Evolutionary conservation across 37 sponge, comb jelly and placozoan genomes (phyloP).

Genomic region (Aphrocallistes beatrix): DNA sequence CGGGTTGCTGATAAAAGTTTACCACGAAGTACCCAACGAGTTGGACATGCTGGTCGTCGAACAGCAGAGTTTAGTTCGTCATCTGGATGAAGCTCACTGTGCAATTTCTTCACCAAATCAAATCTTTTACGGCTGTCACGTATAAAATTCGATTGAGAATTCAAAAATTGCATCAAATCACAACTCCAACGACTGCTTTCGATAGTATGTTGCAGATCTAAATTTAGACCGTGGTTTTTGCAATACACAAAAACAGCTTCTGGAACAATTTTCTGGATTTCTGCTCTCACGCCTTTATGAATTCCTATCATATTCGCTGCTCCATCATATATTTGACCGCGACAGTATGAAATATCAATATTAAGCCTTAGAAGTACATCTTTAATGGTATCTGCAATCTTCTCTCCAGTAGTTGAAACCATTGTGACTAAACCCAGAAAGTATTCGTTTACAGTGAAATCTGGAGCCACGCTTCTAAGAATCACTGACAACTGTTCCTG

Average conservation of each 20-base stretch:
- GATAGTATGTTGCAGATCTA: conserved; percentile 1
- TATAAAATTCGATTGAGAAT: neutral
- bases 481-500: conserved; percentile 13
- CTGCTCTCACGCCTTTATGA: conserved; percentile 12
- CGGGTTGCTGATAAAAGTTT: neutral
- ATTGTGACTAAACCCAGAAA: conserved; percentile 10
- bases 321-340: neutral
- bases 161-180: neutral
- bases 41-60: conserved; percentile 1
- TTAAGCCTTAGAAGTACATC: conserved; percentile 2
- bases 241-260: neutral
- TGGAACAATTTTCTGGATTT: conserved; percentile 14
- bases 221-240: conserved; percentile 11
- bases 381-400: neutral
- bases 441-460: conserved; percentile 1
- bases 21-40: neutral
- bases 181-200: conserved; percentile 7
- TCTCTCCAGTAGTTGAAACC: neutral
- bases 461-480: conserved; percentile 4
- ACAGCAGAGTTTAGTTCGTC: conserved; percentile 1
- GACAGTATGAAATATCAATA: neutral
- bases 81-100: neutral
- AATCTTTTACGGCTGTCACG: conserved; percentile 17
- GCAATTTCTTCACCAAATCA: neutral
- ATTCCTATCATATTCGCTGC: neutral